These are phyloP conservation scores for Pterobdella sp. DNA, from an alignment of 2,888 invertebrate genomes.

Conservation along the genomic window DNA sequence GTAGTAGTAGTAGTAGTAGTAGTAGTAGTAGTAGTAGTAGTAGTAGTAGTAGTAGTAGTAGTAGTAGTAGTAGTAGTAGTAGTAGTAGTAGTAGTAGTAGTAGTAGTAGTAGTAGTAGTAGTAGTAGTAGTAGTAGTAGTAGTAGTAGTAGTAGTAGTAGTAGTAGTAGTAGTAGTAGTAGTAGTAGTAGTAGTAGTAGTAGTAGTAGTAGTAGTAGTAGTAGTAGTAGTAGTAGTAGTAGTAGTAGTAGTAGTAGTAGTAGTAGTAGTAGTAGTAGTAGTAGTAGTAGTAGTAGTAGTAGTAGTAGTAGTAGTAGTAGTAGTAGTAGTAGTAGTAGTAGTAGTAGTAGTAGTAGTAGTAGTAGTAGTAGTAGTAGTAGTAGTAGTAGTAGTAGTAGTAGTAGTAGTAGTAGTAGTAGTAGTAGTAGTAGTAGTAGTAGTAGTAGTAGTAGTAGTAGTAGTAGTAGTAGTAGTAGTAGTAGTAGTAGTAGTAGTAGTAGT, in stretches of 20 bases:
- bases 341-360: slow-evolving; percentile 12
- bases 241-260: slow-evolving; percentile 30
- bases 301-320: slow-evolving; percentile 22
- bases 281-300: slow-evolving; percentile 26
- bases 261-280: slow-evolving; percentile 28
- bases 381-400: slow-evolving; percentile 14
- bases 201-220: slow-evolving; percentile 30
- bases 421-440: slow-evolving; percentile 16
- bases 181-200: slow-evolving; percentile 27
- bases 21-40: slow-evolving; percentile 15
- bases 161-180: slow-evolving; percentile 19
- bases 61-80: neutral
- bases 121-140: slow-evolving; percentile 13
- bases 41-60: slow-evolving; percentile 14
- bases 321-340: slow-evolving; percentile 21
- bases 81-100: slow-evolving; percentile 6
- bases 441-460: slow-evolving; percentile 16
- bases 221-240: slow-evolving; percentile 30
- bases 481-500: slow-evolving; percentile 13
- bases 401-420: slow-evolving; percentile 14
- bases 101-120: neutral
- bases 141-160: slow-evolving; percentile 10
- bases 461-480: slow-evolving; percentile 14
- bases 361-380: slow-evolving; percentile 16
- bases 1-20: slow-evolving; percentile 17